Evolutionary conservation across 2,113 vertebrate species (phyloP).

Genomic region (Mesitornis unicolor): DNA sequence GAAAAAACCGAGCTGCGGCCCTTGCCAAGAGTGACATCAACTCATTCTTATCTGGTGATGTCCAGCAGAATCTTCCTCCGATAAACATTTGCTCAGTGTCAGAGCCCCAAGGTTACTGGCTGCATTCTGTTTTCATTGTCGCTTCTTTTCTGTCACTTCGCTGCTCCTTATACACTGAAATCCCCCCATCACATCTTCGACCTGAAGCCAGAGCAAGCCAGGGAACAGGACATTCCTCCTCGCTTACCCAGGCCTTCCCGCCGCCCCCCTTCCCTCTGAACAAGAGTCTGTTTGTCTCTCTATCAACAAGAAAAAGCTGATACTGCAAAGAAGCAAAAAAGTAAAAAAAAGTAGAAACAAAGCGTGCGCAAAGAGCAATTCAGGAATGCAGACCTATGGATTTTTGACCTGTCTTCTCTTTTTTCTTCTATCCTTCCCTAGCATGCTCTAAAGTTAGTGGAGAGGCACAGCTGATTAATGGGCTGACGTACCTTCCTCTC

Average conservation of each 20-base stretch:
- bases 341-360: neutral
- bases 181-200: neutral
- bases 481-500: neutral
- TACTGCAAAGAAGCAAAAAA: neutral
- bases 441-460: neutral
- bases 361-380: neutral
- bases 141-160: slow-evolving; percentile 31
- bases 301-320: neutral
- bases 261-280: neutral
- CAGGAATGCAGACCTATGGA: neutral
- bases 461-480: neutral
- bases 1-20: slow-evolving; percentile 7
- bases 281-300: slow-evolving; percentile 13
- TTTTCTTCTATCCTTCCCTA: neutral
- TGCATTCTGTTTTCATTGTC: slow-evolving; percentile 43
- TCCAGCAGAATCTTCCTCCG: slow-evolving; percentile 69
- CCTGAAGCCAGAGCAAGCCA: neutral
- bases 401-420: neutral
- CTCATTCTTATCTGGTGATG: slow-evolving; percentile 82
- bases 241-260: neutral
- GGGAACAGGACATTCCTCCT: neutral
- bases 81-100: slow-evolving; percentile 73
- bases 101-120: slow-evolving; percentile 63
- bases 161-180: neutral
- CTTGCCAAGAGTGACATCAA: slow-evolving; percentile 83